Evolutionary conservation across 2,113 vertebrate genomes (phyloP).

Genomic region (Chauna torquata): DNA sequence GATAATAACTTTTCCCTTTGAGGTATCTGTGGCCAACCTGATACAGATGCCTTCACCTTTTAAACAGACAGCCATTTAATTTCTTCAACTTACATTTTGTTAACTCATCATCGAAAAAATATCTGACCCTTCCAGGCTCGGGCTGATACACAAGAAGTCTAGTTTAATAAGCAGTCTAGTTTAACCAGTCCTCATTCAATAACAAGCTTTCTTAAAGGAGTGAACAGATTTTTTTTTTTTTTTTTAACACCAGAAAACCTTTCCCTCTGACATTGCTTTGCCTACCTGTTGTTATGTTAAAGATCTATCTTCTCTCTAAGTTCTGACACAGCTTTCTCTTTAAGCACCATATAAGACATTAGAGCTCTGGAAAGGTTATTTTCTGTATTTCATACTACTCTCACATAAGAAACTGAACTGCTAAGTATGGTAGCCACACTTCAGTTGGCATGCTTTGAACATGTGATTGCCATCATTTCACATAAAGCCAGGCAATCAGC

Average conservation of each 20-base stretch:
- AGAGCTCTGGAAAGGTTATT: not conserved
- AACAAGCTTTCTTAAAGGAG: not conserved
- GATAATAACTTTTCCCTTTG: not conserved
- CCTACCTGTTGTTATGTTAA: not conserved
- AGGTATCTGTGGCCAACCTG: not conserved
- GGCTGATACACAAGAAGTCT: not conserved
- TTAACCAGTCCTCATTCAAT: not conserved
- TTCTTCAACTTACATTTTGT: not conserved
- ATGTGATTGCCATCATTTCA: constrained; percentile 51
- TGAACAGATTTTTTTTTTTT: not conserved
- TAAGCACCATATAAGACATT: not conserved
- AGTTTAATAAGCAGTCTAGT: not conserved
- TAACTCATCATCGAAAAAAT: not conserved
- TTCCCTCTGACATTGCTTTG: not conserved
- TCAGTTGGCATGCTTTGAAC: constrained; percentile 49
- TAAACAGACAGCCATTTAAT: not conserved
- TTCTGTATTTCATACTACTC: constrained; percentile 7
- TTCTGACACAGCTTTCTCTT: constrained; percentile 22
- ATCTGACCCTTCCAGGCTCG: not conserved
- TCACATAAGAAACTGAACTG: constrained; percentile 38
- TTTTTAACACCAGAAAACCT: not conserved
- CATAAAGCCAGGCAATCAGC: constrained; percentile 51
- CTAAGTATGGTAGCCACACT: constrained; percentile 47
- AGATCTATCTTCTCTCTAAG: not conserved
- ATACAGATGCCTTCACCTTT: not conserved